Conservation (phyloP, 2,888 invertebrate genomes). For the Leptarthrus brevirostris region DNA sequence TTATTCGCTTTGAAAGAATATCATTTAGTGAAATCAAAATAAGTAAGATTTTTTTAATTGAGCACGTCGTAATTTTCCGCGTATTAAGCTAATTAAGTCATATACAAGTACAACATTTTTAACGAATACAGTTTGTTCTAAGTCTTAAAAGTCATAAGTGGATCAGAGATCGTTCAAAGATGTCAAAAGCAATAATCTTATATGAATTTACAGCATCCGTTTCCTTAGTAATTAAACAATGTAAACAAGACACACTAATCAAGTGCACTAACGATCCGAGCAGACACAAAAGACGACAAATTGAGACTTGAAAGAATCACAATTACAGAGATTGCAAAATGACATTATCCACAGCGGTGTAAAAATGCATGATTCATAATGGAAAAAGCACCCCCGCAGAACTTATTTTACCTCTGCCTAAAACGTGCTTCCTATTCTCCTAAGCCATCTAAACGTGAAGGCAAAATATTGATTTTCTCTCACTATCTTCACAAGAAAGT, state of each 20-base stretch:
- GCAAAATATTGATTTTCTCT: slow-evolving; percentile 49
- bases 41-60: too few relatives aligned
- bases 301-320: neutral
- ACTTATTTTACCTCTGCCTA: slow-evolving; percentile 3
- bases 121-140: too few relatives aligned
- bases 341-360: slow-evolving; percentile 11
- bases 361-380: slow-evolving; percentile 46
- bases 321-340: neutral
- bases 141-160: too few relatives aligned
- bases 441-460: slow-evolving; percentile 38
- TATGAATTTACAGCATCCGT: slow-evolving; percentile 22
- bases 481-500: slow-evolving; percentile 46
- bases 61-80: too few relatives aligned
- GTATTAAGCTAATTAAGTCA: too few relatives aligned
- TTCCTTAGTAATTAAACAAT: slow-evolving; percentile 26
- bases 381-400: slow-evolving; percentile 10
- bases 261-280: slow-evolving; percentile 6
- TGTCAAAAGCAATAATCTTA: slow-evolving; percentile 14
- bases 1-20: too few relatives aligned
- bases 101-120: too few relatives aligned
- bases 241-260: slow-evolving; percentile 13
- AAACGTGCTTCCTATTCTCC: slow-evolving; percentile 25
- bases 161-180: neutral
- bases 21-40: too few relatives aligned
- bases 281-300: slow-evolving; percentile 7